Percentiles rank a stretch among this genome's conserved stretches.
phyloP scores from a whole-genome alignment of 2,888 invertebrate species.

The Erebia aethiops region DNA sequence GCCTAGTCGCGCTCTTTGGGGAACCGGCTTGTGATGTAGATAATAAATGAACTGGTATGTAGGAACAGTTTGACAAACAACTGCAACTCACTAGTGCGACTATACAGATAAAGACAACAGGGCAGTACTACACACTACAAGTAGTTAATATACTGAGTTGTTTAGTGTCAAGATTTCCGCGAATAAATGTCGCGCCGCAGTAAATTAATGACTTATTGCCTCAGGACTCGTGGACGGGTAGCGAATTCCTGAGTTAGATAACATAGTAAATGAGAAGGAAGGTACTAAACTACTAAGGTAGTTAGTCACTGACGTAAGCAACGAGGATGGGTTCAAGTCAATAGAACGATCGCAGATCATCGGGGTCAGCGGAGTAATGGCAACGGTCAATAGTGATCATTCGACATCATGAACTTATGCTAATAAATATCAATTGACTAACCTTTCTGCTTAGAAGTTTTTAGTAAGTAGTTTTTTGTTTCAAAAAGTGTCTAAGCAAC shows the following conservation, averaged over 20 bases:
- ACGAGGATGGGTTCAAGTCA: conserved; percentile 57
- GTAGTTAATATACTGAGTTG: conserved; percentile 29
- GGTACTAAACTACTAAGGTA: not conserved
- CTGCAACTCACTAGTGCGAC: too few species aligned
- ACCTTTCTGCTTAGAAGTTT: conserved; percentile 15
- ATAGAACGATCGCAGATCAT: conserved; percentile 66
- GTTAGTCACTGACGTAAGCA: conserved; percentile 43
- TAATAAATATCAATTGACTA: conserved; percentile 68
- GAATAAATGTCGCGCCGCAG: conserved; percentile 14
- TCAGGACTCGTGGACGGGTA: conserved; percentile 5
- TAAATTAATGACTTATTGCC: conserved; percentile 22
- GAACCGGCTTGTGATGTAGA: too few species aligned
- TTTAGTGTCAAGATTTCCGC: conserved; percentile 39
- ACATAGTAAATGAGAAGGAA: conserved; percentile 2
- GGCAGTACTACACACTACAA: conserved; percentile 36
- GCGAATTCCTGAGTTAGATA: conserved; percentile 17
- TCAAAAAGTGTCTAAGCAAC: too few species aligned
- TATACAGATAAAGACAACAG: not conserved
- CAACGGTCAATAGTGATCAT: conserved; percentile 70
- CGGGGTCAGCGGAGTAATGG: conserved; percentile 68
- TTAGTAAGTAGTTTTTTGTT: not conserved
- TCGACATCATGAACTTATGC: conserved; percentile 65
- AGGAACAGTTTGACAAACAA: too few species aligned
- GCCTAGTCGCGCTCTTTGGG: too few species aligned
- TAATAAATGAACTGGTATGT: too few species aligned